Percentiles rank a stretch among this genome's conserved stretches.
Conservation (phyloP, 30 jellyfish, hydroid and myxozoan genomes). For the Mastigias papua region DNA sequence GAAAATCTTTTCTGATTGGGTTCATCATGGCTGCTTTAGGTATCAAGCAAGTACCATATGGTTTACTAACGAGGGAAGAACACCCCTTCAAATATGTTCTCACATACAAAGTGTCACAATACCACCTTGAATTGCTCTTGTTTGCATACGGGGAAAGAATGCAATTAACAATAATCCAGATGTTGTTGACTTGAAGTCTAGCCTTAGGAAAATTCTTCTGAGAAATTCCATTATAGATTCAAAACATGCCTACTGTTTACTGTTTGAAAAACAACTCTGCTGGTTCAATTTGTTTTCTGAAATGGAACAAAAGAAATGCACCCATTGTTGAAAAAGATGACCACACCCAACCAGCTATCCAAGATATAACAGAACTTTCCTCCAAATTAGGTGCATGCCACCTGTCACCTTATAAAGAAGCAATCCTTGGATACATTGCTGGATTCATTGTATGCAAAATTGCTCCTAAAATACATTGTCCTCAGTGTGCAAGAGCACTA, state of each 20-base stretch:
- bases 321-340: background rate
- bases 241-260: conserved; percentile 13
- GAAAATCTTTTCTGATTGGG: background rate
- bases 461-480: too few species aligned
- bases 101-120: conserved; percentile 35
- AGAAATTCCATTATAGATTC: conserved; percentile 35
- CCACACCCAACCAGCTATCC: background rate
- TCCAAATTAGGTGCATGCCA: background rate
- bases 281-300: conserved; percentile 48
- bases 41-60: background rate
- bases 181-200: conserved; percentile 10
- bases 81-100: conserved; percentile 14
- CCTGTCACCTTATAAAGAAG: background rate
- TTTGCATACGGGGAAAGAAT: conserved; percentile 31
- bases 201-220: conserved; percentile 9
- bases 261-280: background rate
- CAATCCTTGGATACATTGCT: too few species aligned
- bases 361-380: background rate
- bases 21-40: background rate
- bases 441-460: too few species aligned
- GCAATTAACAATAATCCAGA: conserved; percentile 39
- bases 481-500: too few species aligned
- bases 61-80: background rate
- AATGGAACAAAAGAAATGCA: conserved; percentile 31
- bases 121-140: conserved; percentile 40